Percentiles rank a stretch among this genome's conserved stretches.
These are phyloP conservation scores for Eutolmus rufibarbis DNA, from an alignment of 2,888 invertebrate genomes.

Conservation along the genomic window DNA sequence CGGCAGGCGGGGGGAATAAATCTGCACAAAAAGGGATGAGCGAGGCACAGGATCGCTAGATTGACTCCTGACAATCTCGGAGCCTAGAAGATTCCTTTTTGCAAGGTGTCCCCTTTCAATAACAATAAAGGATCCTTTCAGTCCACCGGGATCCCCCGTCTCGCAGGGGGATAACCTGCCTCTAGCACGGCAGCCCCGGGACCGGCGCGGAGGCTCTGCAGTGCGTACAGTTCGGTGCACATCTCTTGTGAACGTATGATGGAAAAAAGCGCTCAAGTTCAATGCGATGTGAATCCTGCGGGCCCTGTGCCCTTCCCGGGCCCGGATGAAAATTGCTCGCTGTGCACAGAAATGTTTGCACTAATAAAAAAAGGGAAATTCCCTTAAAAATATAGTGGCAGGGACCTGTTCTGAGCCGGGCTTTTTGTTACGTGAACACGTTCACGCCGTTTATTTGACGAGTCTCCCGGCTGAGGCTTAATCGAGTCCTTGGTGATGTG, in stretches of 20 bases:
- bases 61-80: background rate
- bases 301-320: background rate
- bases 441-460: conserved; percentile 2
- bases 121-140: background rate
- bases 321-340: background rate
- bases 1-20: background rate
- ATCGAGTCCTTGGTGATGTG: background rate
- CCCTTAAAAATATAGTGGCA: background rate
- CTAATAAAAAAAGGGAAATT: conserved; percentile 12
- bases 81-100: background rate
- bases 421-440: conserved; percentile 2
- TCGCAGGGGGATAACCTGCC: background rate
- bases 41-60: background rate
- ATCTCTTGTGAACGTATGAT: background rate
- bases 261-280: background rate
- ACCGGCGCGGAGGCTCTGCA: background rate
- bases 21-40: background rate
- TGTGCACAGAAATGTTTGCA: conserved; percentile 15
- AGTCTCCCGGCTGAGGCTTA: background rate
- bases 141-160: background rate
- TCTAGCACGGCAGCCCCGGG: no score
- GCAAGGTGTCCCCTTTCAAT: background rate
- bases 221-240: background rate
- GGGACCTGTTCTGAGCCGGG: background rate
- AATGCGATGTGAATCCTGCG: background rate